These are phyloP conservation scores for Orchesellides sinensis DNA, from an alignment of 2,888 invertebrate genomes.

Conservation along the genomic window DNA sequence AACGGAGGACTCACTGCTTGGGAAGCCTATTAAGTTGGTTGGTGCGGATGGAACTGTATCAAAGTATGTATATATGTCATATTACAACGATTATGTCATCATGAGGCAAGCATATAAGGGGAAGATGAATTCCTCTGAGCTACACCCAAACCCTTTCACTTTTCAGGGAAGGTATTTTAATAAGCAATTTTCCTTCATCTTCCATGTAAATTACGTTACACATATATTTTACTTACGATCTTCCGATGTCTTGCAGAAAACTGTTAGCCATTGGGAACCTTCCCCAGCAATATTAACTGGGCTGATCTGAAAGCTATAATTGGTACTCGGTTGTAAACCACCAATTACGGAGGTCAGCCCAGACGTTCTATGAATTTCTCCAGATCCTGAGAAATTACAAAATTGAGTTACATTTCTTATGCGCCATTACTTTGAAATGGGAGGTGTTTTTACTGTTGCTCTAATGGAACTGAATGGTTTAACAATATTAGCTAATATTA, in stretches of 20 bases:
- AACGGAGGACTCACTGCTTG: slow-evolving; percentile 71
- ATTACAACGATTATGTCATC: too few relatives aligned
- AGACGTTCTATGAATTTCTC: slow-evolving; percentile 69
- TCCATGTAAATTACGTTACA: not conserved
- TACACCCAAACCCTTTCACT: too few relatives aligned
- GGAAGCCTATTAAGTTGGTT: slow-evolving; percentile 69
- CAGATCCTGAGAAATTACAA: slow-evolving; percentile 60
- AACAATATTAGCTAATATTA: not conserved
- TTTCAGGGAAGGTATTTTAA: slow-evolving; percentile 20
- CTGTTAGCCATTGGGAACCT: slow-evolving; percentile 66
- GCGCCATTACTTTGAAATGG: too few relatives aligned
- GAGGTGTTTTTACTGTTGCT: too few relatives aligned
- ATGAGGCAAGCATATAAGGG: not conserved
- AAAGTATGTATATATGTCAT: slow-evolving; percentile 36
- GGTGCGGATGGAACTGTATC: slow-evolving; percentile 73
- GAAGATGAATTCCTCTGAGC: not conserved
- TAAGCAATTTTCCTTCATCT: slow-evolving; percentile 27
- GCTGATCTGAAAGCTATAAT: slow-evolving; percentile 73
- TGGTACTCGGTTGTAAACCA: slow-evolving; percentile 70
- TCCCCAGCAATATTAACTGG: slow-evolving; percentile 72
- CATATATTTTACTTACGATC: slow-evolving; percentile 65
- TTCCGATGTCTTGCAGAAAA: slow-evolving; percentile 73
- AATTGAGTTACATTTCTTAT: slow-evolving; percentile 45
- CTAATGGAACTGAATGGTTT: too few relatives aligned
- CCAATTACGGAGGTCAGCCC: slow-evolving; percentile 71